phyloP scores from a whole-genome alignment of 1,140 invertebrate species.

The Cryptotermes secundus region DNA sequence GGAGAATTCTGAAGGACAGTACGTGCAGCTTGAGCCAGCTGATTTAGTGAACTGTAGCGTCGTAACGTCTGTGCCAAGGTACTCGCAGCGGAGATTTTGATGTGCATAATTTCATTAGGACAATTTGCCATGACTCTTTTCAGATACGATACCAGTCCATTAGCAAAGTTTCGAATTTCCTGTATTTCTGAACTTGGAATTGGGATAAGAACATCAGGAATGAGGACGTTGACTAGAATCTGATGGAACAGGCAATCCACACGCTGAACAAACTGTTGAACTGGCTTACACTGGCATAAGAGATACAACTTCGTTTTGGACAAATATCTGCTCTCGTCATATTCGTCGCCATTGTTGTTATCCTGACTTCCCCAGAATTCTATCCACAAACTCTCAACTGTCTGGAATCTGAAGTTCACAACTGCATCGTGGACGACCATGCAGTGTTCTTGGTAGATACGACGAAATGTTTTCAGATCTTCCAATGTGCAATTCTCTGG shows the following conservation, averaged over 20 bases:
- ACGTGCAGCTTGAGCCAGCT: constrained; percentile 93
- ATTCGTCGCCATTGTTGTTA: constrained; percentile 73
- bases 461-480: constrained; percentile 76
- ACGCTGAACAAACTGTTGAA: constrained; percentile 76
- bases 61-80: constrained; percentile 93
- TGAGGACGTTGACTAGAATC: constrained; percentile 90
- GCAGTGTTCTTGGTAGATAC: constrained; percentile 87
- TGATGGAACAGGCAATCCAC: constrained; percentile 95
- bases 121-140: constrained; percentile 83
- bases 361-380: constrained; percentile 88
- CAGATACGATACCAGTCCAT: constrained; percentile 86
- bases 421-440: constrained; percentile 53
- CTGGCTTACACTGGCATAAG: constrained; percentile 57
- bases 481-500: constrained; percentile 77
- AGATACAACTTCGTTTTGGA: constrained; percentile 61
- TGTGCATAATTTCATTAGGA: constrained; percentile 78
- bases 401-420: no score
- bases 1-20: constrained; percentile 94
- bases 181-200: constrained; percentile 93
- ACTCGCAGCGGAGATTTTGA: constrained; percentile 83
- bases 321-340: constrained; percentile 74
- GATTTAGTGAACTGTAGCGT: constrained; percentile 96
- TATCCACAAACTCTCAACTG: constrained; percentile 86
- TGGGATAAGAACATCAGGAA: constrained; percentile 92
- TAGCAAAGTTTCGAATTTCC: constrained; percentile 90